phyloP scores from a whole-genome alignment of 2,888 invertebrate genomes.

The Lottia gigantea region DNA sequence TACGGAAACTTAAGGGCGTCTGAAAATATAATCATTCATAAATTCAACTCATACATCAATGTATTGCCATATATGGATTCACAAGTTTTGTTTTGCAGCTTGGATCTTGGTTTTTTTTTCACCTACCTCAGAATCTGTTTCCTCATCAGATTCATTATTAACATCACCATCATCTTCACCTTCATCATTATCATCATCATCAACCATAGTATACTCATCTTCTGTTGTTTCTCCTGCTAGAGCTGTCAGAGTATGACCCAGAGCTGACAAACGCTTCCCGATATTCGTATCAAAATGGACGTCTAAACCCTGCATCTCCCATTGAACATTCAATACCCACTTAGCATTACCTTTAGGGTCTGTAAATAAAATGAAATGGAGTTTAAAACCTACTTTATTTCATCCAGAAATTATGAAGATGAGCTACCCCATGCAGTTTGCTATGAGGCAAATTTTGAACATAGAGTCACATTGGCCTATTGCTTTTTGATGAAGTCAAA shows the following conservation, averaged over 20 bases:
- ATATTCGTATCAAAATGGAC: slow-evolving; percentile 96
- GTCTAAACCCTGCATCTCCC: slow-evolving; percentile 99
- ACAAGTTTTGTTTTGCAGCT: no score
- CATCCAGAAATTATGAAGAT: no score
- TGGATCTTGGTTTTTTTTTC: no score
- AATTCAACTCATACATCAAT: no score
- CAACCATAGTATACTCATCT: slow-evolving; percentile 28
- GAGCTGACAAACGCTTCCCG: slow-evolving; percentile 92
- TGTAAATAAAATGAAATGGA: slow-evolving; percentile 20
- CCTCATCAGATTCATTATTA: slow-evolving; percentile 26
- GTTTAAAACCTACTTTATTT: background rate
- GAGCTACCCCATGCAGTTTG: no score
- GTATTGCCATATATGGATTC: no score
- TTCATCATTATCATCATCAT: slow-evolving; percentile 72
- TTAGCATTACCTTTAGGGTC: slow-evolving; percentile 78
- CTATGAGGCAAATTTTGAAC: no score
- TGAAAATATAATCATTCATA: slow-evolving; percentile 72
- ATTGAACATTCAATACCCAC: slow-evolving; percentile 97
- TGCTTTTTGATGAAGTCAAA: no score
- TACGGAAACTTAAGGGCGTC: slow-evolving; percentile 69
- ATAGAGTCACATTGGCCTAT: no score
- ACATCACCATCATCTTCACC: slow-evolving; percentile 48
- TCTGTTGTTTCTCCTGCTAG: slow-evolving; percentile 82
- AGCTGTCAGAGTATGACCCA: slow-evolving; percentile 95
- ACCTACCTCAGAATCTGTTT: slow-evolving; percentile 29